Percentiles rank a stretch among this genome's conserved stretches.
phyloP scores from a whole-genome alignment of 2,113 vertebrate genomes.

The Pholis gunnellus region DNA sequence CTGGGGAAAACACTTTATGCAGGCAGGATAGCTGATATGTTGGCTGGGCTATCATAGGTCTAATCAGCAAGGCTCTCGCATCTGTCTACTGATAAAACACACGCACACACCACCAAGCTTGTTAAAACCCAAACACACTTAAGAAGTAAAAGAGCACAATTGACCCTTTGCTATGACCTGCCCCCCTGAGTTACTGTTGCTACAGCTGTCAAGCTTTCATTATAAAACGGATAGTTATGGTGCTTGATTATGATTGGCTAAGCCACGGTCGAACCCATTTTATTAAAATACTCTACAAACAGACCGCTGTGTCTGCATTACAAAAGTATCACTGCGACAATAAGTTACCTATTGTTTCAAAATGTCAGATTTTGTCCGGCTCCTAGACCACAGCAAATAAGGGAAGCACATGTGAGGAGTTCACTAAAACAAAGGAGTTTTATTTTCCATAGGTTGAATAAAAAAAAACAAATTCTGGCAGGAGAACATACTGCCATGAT shows the following conservation, averaged over 20 bases:
- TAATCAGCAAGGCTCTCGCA: conserved; percentile 25
- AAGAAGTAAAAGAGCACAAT: background rate
- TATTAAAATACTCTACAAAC: background rate
- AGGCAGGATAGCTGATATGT: conserved; percentile 5
- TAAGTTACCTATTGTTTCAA: background rate
- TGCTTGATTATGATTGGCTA: too few species aligned
- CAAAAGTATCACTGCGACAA: background rate
- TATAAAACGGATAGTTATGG: background rate
- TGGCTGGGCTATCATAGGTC: conserved; percentile 11
- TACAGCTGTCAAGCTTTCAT: background rate
- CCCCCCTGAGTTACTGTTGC: background rate
- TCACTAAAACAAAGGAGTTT: background rate
- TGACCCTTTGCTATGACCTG: background rate
- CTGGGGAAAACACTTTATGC: conserved; percentile 48
- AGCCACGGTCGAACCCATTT: background rate
- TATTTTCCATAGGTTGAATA: background rate
- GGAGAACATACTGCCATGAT: background rate
- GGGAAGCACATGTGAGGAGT: background rate
- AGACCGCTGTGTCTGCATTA: background rate
- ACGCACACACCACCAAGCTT: background rate
- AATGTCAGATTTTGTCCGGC: background rate
- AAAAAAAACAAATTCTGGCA: background rate
- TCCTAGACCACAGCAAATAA: background rate
- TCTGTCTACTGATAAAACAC: conserved; percentile 28
- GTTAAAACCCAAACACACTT: conserved; percentile 4